A percentile compares a stretch with the other conserved stretches of the same genome.
phyloP scores from a whole-genome alignment of 1,140 invertebrate genomes.

The Andricus grossulariae region DNA sequence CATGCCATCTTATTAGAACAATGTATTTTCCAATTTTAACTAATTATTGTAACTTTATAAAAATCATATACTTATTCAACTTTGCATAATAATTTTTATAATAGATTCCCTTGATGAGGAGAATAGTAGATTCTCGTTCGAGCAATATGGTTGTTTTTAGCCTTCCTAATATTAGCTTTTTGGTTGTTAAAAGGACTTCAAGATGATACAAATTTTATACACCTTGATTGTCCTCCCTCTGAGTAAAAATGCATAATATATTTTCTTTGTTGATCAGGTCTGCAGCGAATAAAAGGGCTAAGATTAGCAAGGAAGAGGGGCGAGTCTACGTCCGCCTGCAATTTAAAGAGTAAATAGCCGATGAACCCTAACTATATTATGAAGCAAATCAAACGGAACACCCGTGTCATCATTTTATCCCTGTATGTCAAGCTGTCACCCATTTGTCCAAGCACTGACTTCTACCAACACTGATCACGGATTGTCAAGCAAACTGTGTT shows the following conservation, averaged over 20 bases:
- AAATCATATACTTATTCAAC: too few species aligned
- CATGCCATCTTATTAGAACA: too few species aligned
- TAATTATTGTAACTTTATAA: too few species aligned
- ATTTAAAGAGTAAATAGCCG: constrained; percentile 27
- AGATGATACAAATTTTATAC: too few species aligned
- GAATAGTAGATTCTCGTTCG: too few species aligned
- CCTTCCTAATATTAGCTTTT: too few species aligned
- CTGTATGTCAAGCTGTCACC: constrained; percentile 39
- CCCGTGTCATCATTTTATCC: constrained; percentile 48
- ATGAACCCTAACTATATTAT: constrained; percentile 2
- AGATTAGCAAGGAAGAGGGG: constrained; percentile 13
- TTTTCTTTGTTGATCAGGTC: neutral
- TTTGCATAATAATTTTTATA: too few species aligned
- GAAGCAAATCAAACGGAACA: constrained; percentile 36
- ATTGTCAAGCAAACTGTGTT: neutral
- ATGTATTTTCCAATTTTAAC: too few species aligned
- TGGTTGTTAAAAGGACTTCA: too few species aligned
- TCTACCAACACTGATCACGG: neutral
- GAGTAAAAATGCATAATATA: neutral
- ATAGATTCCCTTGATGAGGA: too few species aligned
- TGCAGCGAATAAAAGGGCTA: neutral
- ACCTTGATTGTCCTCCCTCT: too few species aligned
- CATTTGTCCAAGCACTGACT: constrained; percentile 4
- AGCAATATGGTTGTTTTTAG: too few species aligned
- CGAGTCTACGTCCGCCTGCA: constrained; percentile 22